These are phyloP conservation scores for Malurus cyaneus DNA, from an alignment of 2,113 vertebrate genomes.

Conservation along the genomic window DNA sequence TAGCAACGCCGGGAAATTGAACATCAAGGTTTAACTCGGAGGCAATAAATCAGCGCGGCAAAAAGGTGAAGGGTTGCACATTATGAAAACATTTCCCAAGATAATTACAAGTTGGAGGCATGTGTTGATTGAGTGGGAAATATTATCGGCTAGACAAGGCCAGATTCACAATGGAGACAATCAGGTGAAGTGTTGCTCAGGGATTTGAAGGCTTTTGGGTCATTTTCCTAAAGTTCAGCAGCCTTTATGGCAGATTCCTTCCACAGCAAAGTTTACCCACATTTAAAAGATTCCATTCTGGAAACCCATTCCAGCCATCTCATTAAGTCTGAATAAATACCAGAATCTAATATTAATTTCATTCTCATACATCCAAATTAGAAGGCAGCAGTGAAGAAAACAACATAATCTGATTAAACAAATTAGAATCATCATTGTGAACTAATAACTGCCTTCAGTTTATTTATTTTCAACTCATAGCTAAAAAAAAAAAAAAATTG, in stretches of 20 bases:
- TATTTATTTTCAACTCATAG: conserved; percentile 53
- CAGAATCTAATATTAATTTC: conserved; percentile 70
- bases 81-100: conserved; percentile 31
- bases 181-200: not conserved
- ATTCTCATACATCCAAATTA: conserved; percentile 66
- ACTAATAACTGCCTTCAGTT: no score
- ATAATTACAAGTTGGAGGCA: conserved; percentile 43
- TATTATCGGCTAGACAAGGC: not conserved
- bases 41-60: conserved; percentile 46
- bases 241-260: not conserved
- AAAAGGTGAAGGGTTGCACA: conserved; percentile 37
- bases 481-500: not conserved
- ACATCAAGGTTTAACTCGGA: conserved; percentile 20
- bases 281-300: not conserved
- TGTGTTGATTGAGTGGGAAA: conserved; percentile 48
- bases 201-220: not conserved
- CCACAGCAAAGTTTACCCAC: not conserved
- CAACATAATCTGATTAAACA: conserved; percentile 72
- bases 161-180: conserved; percentile 6
- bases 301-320: conserved; percentile 30
- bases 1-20: conserved; percentile 30
- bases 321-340: conserved; percentile 65
- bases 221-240: not conserved
- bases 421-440: conserved; percentile 73
- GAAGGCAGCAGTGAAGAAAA: conserved; percentile 69